Conservation (phyloP, 2,113 vertebrate species). For the Helogale parvula region DNA sequence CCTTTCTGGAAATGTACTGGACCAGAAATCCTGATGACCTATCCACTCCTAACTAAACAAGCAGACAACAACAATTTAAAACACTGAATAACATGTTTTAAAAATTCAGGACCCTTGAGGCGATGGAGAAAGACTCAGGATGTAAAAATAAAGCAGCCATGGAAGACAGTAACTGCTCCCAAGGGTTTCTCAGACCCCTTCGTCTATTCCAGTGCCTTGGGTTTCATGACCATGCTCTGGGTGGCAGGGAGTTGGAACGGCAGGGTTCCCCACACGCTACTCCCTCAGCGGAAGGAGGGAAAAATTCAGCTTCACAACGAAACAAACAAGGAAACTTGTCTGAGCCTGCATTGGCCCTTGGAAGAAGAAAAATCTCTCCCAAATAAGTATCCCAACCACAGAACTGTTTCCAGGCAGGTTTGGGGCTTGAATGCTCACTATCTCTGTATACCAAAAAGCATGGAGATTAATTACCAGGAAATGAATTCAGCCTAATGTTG, state of each 20-base stretch:
- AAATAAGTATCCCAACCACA: neutral
- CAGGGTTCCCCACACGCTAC: neutral
- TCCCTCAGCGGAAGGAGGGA: neutral
- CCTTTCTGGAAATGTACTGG: neutral
- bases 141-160: neutral
- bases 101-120: neutral
- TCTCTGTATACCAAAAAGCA: neutral
- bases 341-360: neutral
- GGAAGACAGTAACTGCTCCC: neutral
- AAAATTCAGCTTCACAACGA: neutral
- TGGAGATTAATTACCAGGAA: neutral
- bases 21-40: neutral
- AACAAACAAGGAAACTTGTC: neutral
- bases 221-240: neutral
- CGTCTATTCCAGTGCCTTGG: neutral
- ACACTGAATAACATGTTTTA: neutral
- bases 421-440: neutral
- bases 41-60: neutral
- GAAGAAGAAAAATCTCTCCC: neutral
- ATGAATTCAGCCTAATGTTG: neutral
- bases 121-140: neutral
- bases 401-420: neutral
- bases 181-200: neutral
- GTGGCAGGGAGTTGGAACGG: neutral
- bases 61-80: neutral